These are phyloP conservation scores for Lepus timidus DNA, from an alignment of 2,113 vertebrate genomes.

Conservation along the genomic window DNA sequence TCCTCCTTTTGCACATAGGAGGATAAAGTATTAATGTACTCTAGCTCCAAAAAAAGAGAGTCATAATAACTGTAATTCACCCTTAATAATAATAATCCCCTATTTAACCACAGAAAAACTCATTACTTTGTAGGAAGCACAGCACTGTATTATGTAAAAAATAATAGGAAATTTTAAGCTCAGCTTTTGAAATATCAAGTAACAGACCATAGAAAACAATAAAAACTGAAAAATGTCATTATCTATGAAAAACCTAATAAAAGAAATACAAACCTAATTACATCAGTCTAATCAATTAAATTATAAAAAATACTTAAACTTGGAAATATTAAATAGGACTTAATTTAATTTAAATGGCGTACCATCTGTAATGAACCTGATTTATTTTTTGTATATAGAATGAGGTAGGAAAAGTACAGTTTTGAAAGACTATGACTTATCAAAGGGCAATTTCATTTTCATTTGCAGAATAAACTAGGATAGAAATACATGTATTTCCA, in stretches of 20 bases:
- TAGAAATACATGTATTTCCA: not conserved
- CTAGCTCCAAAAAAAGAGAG: not conserved
- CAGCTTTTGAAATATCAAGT: not conserved
- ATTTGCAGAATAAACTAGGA: not conserved
- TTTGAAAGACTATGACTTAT: not conserved
- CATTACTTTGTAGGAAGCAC: not conserved
- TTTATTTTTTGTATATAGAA: not conserved
- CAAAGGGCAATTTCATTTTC: not conserved
- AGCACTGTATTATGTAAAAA: not conserved
- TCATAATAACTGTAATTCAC: not conserved
- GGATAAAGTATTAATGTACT: not conserved
- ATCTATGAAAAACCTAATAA: not conserved
- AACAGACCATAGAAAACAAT: not conserved
- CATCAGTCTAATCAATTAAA: not conserved
- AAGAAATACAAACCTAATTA: not conserved
- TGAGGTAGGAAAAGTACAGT: not conserved
- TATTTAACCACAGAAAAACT: conserved; percentile 36
- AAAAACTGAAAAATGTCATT: not conserved
- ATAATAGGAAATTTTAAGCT: not conserved
- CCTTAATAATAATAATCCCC: conserved; percentile 11
- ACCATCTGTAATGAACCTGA: not conserved
- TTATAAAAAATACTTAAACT: not conserved
- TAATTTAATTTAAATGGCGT: not conserved
- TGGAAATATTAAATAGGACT: not conserved
- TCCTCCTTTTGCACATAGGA: not conserved